Percentiles rank a stretch among this genome's conserved stretches.
phyloP scores from a whole-genome alignment of 2,888 invertebrate genomes.

The Hypena proboscidalis region DNA sequence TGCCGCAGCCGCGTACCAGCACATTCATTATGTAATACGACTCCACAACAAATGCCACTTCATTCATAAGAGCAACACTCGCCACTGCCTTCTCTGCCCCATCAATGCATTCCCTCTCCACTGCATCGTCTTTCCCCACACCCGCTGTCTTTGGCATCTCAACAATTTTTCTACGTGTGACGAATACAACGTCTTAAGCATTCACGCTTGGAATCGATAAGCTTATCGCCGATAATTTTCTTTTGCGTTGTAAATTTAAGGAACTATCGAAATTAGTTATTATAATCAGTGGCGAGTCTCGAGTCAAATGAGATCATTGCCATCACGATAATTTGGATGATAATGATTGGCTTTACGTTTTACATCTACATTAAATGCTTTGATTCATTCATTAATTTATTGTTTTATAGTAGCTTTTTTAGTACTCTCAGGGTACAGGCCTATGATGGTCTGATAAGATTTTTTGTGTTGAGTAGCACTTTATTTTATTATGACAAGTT shows the following conservation, averaged over 20 bases:
- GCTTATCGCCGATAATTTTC: slow-evolving; percentile 69
- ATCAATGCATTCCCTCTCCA: slow-evolving; percentile 52
- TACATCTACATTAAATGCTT: slow-evolving; percentile 45
- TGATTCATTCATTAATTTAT: slow-evolving; percentile 47
- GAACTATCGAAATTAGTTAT: slow-evolving; percentile 66
- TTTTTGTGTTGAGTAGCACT: slow-evolving; percentile 13
- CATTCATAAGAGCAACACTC: slow-evolving; percentile 73
- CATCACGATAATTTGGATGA: slow-evolving; percentile 67
- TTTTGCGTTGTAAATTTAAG: slow-evolving; percentile 71
- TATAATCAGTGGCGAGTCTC: slow-evolving; percentile 62
- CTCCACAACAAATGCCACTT: slow-evolving; percentile 70
- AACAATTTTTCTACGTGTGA: slow-evolving; percentile 28
- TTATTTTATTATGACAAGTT: slow-evolving; percentile 20
- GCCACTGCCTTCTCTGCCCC: slow-evolving; percentile 58
- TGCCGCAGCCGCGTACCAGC: slow-evolving; percentile 50
- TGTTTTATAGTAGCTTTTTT: slow-evolving; percentile 22
- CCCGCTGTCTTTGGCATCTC: slow-evolving; percentile 49
- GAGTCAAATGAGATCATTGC: slow-evolving; percentile 76
- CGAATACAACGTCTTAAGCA: slow-evolving; percentile 22
- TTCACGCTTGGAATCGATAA: slow-evolving; percentile 53
- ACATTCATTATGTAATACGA: slow-evolving; percentile 75
- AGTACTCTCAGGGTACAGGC: slow-evolving; percentile 9
- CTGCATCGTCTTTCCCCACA: slow-evolving; percentile 43
- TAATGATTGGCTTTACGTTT: slow-evolving; percentile 51
- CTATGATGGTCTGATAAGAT: slow-evolving; percentile 30